A percentile compares a stretch with the other conserved stretches of the same genome.
phyloP scores from a whole-genome alignment of 2,888 invertebrate species.

The Torymus tubicola region DNA sequence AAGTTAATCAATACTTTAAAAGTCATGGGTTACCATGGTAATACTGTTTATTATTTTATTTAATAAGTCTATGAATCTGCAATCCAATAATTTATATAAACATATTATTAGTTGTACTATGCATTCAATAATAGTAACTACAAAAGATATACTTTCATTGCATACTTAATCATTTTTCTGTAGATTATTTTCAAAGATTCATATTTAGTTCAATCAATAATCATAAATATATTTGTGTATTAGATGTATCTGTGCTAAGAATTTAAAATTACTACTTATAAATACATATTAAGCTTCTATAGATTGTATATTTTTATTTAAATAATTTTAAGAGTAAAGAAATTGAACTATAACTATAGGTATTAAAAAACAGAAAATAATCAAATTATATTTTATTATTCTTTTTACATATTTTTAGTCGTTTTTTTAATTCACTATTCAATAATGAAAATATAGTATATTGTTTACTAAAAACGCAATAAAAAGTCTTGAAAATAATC shows the following conservation, averaged over 20 bases:
- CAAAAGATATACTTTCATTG: too few relatives aligned
- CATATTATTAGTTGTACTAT: neutral
- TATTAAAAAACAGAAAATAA: neutral
- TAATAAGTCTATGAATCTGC: neutral
- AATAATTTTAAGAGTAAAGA: neutral
- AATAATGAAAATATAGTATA: neutral
- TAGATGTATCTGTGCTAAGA: too few relatives aligned
- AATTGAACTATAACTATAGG: neutral
- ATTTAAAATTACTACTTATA: too few relatives aligned
- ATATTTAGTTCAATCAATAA: too few relatives aligned
- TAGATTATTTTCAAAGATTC: too few relatives aligned
- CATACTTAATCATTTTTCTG: too few relatives aligned
- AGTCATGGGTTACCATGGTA: slow-evolving; percentile 1
- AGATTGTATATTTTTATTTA: too few relatives aligned
- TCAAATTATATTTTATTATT: neutral
- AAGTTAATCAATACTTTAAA: neutral
- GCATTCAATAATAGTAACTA: too few relatives aligned
- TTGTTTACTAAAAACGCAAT: slow-evolving; percentile 26
- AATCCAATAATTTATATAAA: neutral
- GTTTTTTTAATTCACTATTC: slow-evolving; percentile 17
- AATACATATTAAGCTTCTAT: too few relatives aligned
- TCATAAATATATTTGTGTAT: too few relatives aligned
- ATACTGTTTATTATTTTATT: slow-evolving; percentile 1
- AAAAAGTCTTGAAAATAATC: slow-evolving; percentile 34
- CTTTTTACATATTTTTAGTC: slow-evolving; percentile 16